Evolutionary conservation across 2,888 invertebrate species (phyloP).

Genomic region (Drosophila silvestris): DNA sequence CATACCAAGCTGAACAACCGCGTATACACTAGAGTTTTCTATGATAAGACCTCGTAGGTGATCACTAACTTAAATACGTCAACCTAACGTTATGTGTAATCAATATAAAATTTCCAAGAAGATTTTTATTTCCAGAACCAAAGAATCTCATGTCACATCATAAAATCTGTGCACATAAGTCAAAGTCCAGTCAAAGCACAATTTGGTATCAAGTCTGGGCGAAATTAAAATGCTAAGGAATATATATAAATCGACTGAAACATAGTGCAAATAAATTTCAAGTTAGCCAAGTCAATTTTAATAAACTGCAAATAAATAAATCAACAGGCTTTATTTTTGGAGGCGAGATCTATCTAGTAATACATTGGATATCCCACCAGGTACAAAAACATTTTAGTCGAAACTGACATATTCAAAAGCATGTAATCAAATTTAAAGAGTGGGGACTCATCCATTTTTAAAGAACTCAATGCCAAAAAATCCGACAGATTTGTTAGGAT

Average conservation of each 20-base stretch:
- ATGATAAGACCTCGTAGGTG: slow-evolving; percentile 17
- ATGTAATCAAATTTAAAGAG: neutral
- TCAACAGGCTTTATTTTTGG: neutral
- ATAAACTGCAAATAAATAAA: neutral
- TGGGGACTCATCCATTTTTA: too few relatives aligned
- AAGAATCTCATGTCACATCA: neutral
- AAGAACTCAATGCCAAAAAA: too few relatives aligned
- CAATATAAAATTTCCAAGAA: slow-evolving; percentile 8
- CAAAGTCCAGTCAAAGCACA: too few relatives aligned
- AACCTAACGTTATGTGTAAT: slow-evolving; percentile 44
- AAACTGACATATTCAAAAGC: neutral
- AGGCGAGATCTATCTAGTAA: neutral
- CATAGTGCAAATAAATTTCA: neutral
- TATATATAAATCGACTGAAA: neutral
- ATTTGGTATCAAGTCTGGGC: neutral
- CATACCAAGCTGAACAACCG: slow-evolving; percentile 53
- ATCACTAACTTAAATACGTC: neutral
- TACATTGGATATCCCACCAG: neutral
- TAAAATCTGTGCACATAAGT: neutral
- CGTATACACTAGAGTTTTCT: neutral
- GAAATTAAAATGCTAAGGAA: neutral
- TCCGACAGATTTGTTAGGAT: neutral
- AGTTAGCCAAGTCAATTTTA: neutral
- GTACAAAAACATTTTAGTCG: neutral
- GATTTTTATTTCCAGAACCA: slow-evolving; percentile 24